Percentiles rank a stretch among this genome's conserved stretches.
Conservation (phyloP, 1,140 invertebrate genomes). For the Pogonomyrmex barbatus region DNA sequence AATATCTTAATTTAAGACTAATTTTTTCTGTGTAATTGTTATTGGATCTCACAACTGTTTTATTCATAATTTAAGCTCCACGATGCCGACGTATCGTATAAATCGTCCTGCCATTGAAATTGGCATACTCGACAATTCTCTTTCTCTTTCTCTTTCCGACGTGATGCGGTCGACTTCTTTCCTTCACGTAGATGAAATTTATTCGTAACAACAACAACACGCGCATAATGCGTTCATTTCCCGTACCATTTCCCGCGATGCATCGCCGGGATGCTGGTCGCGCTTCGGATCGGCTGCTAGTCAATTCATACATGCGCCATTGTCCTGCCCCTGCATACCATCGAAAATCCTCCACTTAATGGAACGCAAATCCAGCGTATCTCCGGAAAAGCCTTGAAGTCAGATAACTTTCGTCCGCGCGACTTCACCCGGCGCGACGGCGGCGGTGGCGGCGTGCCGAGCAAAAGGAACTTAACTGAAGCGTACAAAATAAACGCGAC, state of each 20-base stretch:
- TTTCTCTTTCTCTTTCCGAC: constrained; percentile 2
- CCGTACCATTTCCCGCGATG: constrained; percentile 20
- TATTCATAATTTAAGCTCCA: constrained; percentile 2
- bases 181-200: constrained; percentile 26
- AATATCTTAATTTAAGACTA: no score
- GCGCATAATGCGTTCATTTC: constrained; percentile 21
- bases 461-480: constrained; percentile 41
- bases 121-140: neutral
- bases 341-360: constrained; percentile 52
- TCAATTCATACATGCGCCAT: constrained; percentile 43
- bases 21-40: neutral
- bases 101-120: neutral
- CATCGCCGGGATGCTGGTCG: constrained; percentile 38
- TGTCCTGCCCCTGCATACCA: constrained; percentile 36
- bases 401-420: constrained; percentile 53
- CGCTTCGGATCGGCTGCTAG: constrained; percentile 35
- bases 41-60: neutral
- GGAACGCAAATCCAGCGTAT: constrained; percentile 39
- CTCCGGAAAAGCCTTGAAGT: constrained; percentile 25
- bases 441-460: constrained; percentile 2
- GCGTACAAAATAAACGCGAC: constrained; percentile 30
- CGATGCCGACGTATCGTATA: neutral
- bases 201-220: constrained; percentile 23
- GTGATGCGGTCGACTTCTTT: neutral
- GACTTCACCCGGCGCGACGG: constrained; percentile 26